Conservation (phyloP, 2,797 vertebrate species). For the Spatula clypeata region DNA sequence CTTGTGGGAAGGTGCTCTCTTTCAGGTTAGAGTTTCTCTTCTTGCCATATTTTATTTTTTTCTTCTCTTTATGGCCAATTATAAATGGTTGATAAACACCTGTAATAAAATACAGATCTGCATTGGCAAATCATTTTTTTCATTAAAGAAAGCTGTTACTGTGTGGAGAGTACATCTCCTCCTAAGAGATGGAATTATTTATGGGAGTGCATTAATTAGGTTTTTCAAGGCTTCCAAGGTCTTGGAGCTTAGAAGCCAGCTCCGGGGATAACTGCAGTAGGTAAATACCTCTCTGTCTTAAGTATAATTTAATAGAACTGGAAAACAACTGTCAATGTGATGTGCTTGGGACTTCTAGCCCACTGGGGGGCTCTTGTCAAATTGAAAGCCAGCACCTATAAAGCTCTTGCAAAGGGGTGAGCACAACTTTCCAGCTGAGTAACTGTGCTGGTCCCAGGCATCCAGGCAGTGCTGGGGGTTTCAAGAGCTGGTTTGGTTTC, state of each 20-base stretch:
- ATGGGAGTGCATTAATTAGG: conserved; percentile 63
- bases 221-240: conserved; percentile 55
- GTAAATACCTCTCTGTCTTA: conserved; percentile 32
- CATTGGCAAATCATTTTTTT: neutral
- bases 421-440: neutral
- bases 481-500: neutral
- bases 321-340: neutral
- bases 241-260: neutral
- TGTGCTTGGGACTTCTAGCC: neutral
- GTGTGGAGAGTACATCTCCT: neutral
- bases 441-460: fast-evolving
- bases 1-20: neutral
- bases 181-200: conserved; percentile 71
- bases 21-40: neutral
- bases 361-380: neutral
- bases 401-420: neutral
- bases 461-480: neutral
- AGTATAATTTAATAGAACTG: neutral
- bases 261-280: neutral
- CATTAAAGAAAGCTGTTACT: conserved; percentile 34
- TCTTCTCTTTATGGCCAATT: neutral
- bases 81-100: conserved; percentile 24
- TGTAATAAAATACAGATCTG: conserved; percentile 13
- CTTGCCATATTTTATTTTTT: neutral
- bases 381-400: neutral